Evolutionary conservation across 2,797 vertebrate species (phyloP).

Genomic region (Jordanella pulchra): DNA sequence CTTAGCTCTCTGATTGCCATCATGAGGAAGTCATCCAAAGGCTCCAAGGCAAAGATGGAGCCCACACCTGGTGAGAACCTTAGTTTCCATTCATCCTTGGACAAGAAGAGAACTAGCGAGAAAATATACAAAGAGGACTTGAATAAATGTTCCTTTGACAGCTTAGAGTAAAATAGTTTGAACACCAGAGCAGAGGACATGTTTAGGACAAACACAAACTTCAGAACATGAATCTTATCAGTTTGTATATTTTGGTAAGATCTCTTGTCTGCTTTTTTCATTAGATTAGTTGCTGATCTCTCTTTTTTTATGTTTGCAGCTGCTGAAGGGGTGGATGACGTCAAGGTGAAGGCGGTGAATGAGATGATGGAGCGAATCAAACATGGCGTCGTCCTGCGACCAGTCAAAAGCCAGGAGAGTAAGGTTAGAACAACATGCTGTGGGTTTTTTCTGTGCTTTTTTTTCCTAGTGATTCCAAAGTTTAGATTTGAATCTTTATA

Average conservation of each 20-base stretch:
- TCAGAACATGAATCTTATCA: too few species aligned
- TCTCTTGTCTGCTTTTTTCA: neutral
- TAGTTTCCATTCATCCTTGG: neutral
- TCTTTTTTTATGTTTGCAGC: conserved; percentile 35
- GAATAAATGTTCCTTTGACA: too few species aligned
- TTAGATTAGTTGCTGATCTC: neutral
- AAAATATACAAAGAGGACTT: too few species aligned
- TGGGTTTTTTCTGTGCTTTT: too few species aligned
- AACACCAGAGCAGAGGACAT: too few species aligned
- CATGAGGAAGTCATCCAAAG: conserved; percentile 84
- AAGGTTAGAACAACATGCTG: conserved; percentile 65
- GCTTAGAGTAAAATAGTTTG: too few species aligned
- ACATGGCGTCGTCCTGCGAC: conserved; percentile 82
- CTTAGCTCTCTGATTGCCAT: conserved; percentile 84
- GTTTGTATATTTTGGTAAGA: neutral
- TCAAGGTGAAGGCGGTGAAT: conserved; percentile 84
- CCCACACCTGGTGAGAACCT: conserved; percentile 66
- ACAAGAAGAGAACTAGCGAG: too few species aligned
- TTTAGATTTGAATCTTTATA: too few species aligned
- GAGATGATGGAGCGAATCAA: conserved; percentile 88
- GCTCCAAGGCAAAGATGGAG: conserved; percentile 78
- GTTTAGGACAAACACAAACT: too few species aligned
- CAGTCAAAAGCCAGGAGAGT: conserved; percentile 80
- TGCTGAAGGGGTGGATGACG: conserved; percentile 71
- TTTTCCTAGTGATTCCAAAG: neutral